Conservation (phyloP, 2,888 invertebrate genomes). For the Geotrupes spiniger region DNA sequence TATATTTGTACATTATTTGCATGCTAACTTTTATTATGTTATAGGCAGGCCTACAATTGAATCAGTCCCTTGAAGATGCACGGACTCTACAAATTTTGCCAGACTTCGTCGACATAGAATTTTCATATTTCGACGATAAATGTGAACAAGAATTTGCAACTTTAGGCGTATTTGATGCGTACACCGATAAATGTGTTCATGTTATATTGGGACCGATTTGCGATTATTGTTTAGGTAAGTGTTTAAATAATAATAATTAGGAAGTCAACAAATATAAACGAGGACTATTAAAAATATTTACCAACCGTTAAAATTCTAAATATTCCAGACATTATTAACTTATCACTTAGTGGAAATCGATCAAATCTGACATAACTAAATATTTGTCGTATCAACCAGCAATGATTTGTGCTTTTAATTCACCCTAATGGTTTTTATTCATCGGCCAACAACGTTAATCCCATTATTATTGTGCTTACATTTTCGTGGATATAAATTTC, state of each 20-base stretch:
- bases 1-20: too few relatives aligned
- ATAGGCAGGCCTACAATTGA: not conserved
- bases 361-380: slow-evolving; percentile 1
- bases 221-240: slow-evolving; percentile 76
- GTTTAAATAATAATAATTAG: not conserved
- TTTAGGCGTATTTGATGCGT: slow-evolving; percentile 69
- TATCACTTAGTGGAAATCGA: slow-evolving; percentile 6
- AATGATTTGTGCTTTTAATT: slow-evolving; percentile 4
- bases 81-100: slow-evolving; percentile 52
- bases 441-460: too few relatives aligned
- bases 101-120: slow-evolving; percentile 58
- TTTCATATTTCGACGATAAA: slow-evolving; percentile 66
- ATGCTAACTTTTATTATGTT: not conserved
- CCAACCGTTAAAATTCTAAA: not conserved
- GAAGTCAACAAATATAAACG: too few relatives aligned
- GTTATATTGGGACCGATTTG: slow-evolving; percentile 80
- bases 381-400: not conserved
- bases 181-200: slow-evolving; percentile 68
- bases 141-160: slow-evolving; percentile 73
- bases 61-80: not conserved
- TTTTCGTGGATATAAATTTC: too few relatives aligned
- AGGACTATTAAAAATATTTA: not conserved
- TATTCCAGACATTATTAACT: not conserved
- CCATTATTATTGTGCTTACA: too few relatives aligned
- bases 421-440: not conserved